Evolutionary conservation across 2,888 invertebrate genomes (phyloP).

Genomic region (Agrotis exclamationis): DNA sequence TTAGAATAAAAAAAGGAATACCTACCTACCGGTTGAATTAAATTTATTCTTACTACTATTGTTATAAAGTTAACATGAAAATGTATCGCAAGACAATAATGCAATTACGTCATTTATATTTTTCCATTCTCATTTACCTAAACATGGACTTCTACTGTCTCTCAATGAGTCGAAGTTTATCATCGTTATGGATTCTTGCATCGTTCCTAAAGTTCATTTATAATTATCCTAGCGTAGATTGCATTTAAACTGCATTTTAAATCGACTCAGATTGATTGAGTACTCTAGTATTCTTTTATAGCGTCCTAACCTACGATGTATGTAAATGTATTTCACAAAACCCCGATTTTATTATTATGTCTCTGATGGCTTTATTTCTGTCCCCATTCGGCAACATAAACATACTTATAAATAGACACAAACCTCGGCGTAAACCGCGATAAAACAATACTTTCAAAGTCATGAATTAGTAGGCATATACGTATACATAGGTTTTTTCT

Average conservation of each 20-base stretch:
- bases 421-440: conserved; percentile 5
- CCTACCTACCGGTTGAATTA: background rate
- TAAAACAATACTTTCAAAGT: conserved; percentile 7
- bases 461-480: background rate
- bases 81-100: conserved; percentile 6
- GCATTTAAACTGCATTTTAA: conserved; percentile 15
- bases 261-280: conserved; percentile 15
- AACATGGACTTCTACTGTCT: conserved; percentile 16
- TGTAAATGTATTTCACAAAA: background rate
- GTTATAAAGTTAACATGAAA: conserved; percentile 11
- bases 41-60: conserved; percentile 18
- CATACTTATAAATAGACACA: background rate
- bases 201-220: conserved; percentile 15
- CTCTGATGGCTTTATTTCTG: background rate
- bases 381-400: background rate
- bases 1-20: background rate
- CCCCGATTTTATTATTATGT: too few species aligned
- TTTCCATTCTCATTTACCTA: conserved; percentile 10
- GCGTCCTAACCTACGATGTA: background rate
- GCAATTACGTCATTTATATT: conserved; percentile 27
- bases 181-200: conserved; percentile 19
- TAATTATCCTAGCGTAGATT: background rate
- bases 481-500: background rate
- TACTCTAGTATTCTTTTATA: background rate
- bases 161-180: conserved; percentile 2